Base-by-base conservation (phyloP, 2,888 invertebrate genomes). In the Mythimna lalbum region DNA sequence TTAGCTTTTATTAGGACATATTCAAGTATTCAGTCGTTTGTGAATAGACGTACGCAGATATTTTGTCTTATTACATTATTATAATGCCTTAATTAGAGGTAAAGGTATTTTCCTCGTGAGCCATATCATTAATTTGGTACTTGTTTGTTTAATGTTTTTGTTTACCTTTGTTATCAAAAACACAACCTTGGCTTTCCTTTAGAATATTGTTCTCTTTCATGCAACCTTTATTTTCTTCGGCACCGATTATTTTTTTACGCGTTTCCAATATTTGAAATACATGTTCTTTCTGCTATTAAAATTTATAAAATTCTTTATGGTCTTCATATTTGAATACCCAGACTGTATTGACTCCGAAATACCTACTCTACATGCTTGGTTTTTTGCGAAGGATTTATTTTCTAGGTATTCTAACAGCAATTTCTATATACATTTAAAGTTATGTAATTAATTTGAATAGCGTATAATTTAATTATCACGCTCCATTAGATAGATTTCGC, bases 381-480 rank as follows among this genome's bases (percentile, higher is more conserved):
- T 31, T 74, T 71, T 21, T 33, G 43, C 4, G 3, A 63, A 70
- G 21, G 36, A 10, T 17, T 73, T 9, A 56, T 56, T 56, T 33
- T n/a, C n/a, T 33, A 10, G 19, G 14, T 27, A 14, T 39, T 19
- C 23, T 9, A 47, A 47, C 1, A 74, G 21, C 21, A 39, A n/a
- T 39, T 47, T 17, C n/a, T 36, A 4, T 52, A 33, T 50, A 21
- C 4, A 33, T 52, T 2, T 14, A 14, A 49, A 49, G 27, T 49
- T 69, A 47, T 23, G 17, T 70, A 17, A 55, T 73, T 50, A 55
- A 43, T 71, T 70, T 55, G 27, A 47, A 50, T 55, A 43, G 47
- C 39, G 49, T 77, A 27, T 55, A 61, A 77, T 77, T 71, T 49
- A 49, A 78, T 61, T 49, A 78, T 39, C 27, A 77, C 78, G 71